Evolutionary conservation across 2,113 vertebrate species (phyloP), one percentile per base, ranked within the genome.

Genomic region (Empidonax traillii): DNA sequence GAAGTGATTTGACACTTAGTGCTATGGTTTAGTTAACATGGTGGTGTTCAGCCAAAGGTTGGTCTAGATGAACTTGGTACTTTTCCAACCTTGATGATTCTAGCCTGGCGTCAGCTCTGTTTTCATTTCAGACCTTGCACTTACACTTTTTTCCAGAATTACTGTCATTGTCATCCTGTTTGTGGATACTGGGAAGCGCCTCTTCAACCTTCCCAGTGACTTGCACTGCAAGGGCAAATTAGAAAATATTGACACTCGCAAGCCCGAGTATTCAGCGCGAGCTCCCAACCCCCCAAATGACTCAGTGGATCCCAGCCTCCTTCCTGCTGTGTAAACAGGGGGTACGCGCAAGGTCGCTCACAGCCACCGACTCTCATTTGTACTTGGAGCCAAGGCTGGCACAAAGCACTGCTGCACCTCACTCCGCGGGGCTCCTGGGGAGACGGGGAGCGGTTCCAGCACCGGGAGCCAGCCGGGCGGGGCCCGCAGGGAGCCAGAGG

Each of bases 371-470:
- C 28, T 37, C 31, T 2, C 30, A 2, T 0, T 23, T 3, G 22
- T 2, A 30, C 44, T 4, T 2, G n/a, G 12, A 55, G 41, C 59
- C 87, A 14, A 10, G 12, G 39, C 33, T 2, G 83, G 19, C 86
- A 24, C 30, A 4, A 5, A 37, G 7, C 75, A 3, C 51, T 1
- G 59, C 44, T 3, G 39, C 30, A 8, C 30, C 27, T 15, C 23
- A 0, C 7, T 13, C 8, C 41, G 0, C 4, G 21, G 16, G 14
- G 61, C 25, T 28, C 1, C 37, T 3, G 56, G 6, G 27, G 11
- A 19, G 11, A 19, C 7, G 12, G 10, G 41, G 7, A 33, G 10
- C 1, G 39, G 18, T 37, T 28, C 28, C 33, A 9, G 30, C 37
- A 37, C 61, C 19, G 43, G 56, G 41, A 27, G 69, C 5, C 16